Evolutionary conservation across 2,888 invertebrate species (phyloP), one percentile per base, ranked within the genome.

Genomic region (Tenodera sinensis): DNA sequence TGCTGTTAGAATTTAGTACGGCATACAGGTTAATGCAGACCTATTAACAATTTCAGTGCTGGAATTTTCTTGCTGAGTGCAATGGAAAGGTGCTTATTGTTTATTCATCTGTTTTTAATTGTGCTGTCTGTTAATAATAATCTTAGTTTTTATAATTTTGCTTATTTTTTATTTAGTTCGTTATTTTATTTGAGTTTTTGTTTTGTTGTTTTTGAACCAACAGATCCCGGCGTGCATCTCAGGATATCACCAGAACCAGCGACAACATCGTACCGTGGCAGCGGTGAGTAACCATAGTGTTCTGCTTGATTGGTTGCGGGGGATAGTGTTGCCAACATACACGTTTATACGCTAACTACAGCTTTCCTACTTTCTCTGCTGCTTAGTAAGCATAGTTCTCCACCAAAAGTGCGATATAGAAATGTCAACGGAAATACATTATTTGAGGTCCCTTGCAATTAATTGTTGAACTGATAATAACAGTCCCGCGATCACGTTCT

Each of bases 221-320:
- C 95, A 97, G 97, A 96, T 97, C 97, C 95, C 96, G 97, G 93
- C 96, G 97, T 93, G 96, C 97, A 93, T 97, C 97, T 92, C 97
- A 97, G 95, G 97, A 97, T 94, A 95, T 95, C 91, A 95, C 95
- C 92, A 94, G 95, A 93, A 95, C 95, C 93, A 95, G 95, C 92
- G 96, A 96, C 93, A 95, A 95, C 94, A 94, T 95, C 93, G 94
- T 95, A 92, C 95, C 95, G 91, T 92, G 94, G 28, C 94, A 91
- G 92, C 95, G 96, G 96, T 96, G 95, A 94, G 93, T 93, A 92
- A 27, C n/a, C 28, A 85, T 15, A 7, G 2, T 34, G 15, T 47
- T 20, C 28, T 81, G 87, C 71, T 7, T 28, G 71, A 34, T 30
- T 71, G 87, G 28, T 71, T 30, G 82, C 14, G 87, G 42, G 42